Conservation (phyloP, 2,888 invertebrate genomes). For the Cantharis flavilabris region DNA sequence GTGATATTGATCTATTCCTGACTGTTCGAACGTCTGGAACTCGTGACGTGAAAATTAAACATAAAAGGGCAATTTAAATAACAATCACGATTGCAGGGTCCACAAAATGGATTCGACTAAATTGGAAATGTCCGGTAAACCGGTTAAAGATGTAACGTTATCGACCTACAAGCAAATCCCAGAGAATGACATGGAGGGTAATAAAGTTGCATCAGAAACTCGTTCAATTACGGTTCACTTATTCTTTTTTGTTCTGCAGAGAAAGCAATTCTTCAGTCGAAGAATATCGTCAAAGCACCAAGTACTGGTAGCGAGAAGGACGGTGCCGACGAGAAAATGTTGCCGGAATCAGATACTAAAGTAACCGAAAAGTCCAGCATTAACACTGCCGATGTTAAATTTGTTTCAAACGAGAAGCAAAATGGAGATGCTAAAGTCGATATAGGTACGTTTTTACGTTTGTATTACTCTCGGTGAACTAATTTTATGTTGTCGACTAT, state of each 20-base stretch:
- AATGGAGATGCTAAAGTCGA: conserved; percentile 91
- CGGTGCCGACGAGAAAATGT: conserved; percentile 74
- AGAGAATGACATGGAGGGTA: conserved; percentile 62
- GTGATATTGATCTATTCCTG: conserved; percentile 28
- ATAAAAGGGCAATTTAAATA: conserved; percentile 21
- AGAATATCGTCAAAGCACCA: conserved; percentile 55
- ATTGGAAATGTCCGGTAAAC: conserved; percentile 48
- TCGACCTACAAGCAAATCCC: conserved; percentile 63
- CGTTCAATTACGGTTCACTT: neutral
- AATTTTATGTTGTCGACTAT: neutral
- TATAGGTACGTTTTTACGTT: conserved; percentile 59
- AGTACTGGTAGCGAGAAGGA: conserved; percentile 57
- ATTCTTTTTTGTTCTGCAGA: conserved; percentile 34
- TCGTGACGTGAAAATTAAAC: neutral
- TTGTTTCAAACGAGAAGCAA: conserved; percentile 68
- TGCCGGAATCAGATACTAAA: conserved; percentile 64
- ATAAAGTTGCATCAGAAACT: conserved; percentile 27
- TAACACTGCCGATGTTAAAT: conserved; percentile 73
- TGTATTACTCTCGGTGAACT: neutral
- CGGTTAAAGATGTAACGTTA: conserved; percentile 40
- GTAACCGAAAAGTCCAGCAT: conserved; percentile 61
- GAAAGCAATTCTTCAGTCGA: conserved; percentile 43
- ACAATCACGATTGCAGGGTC: conserved; percentile 5
- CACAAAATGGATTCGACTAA: conserved; percentile 57
- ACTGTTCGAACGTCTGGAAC: conserved; percentile 9